A percentile compares a stretch with the other conserved stretches of the same genome.
These are phyloP conservation scores for Alsophila aescularia DNA, from an alignment of 2,888 invertebrate genomes.

Conservation along the genomic window DNA sequence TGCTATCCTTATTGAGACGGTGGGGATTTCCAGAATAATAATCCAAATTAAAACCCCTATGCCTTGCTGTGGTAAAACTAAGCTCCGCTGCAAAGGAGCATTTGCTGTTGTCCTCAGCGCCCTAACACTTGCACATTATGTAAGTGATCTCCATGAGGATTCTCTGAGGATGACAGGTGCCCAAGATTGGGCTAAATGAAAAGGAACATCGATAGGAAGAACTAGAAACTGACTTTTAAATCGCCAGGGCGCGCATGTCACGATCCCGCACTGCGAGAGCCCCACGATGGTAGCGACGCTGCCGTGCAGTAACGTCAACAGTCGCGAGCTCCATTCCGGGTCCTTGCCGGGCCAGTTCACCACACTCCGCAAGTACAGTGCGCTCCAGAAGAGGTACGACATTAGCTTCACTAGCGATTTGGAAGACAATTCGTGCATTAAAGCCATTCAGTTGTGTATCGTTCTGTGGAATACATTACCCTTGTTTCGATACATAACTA, in stretches of 20 bases:
- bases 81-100: too few species aligned
- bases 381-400: constrained; percentile 69
- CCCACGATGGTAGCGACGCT: constrained; percentile 60
- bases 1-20: too few species aligned
- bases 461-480: neutral
- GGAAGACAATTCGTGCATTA: constrained; percentile 51
- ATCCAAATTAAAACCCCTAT: too few species aligned
- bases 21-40: too few species aligned
- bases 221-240: constrained; percentile 57
- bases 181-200: too few species aligned
- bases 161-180: too few species aligned
- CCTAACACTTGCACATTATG: too few species aligned
- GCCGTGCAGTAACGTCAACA: constrained; percentile 69
- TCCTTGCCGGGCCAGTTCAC: constrained; percentile 40
- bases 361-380: constrained; percentile 55
- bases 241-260: constrained; percentile 45
- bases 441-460: constrained; percentile 48
- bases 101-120: too few species aligned
- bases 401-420: constrained; percentile 56
- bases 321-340: constrained; percentile 69
- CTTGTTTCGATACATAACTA: constrained; percentile 1
- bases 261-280: constrained; percentile 61
- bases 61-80: too few species aligned
- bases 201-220: too few species aligned
- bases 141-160: too few species aligned